These are phyloP conservation scores for Charanyca ferruginea DNA, from an alignment of 2,888 invertebrate species.

Conservation along the genomic window DNA sequence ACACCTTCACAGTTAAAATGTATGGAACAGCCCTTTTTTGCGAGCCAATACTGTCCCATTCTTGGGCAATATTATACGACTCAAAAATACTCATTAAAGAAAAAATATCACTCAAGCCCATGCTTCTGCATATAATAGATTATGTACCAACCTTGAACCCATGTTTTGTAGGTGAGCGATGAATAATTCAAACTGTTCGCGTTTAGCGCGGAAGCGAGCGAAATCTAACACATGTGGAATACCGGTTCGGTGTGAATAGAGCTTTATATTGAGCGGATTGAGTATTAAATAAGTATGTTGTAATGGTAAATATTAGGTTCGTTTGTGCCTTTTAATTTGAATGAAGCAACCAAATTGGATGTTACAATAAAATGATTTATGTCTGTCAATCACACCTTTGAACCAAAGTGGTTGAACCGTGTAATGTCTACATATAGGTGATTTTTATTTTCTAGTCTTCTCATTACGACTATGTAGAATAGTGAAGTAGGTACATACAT, in stretches of 20 bases:
- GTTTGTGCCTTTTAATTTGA: background rate
- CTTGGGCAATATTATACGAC: too few relatives aligned
- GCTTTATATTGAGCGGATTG: conserved; percentile 34
- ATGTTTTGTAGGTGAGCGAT: conserved; percentile 50
- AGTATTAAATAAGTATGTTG: background rate
- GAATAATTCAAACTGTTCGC: conserved; percentile 44
- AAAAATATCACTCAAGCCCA: conserved; percentile 26
- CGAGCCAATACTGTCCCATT: too few relatives aligned
- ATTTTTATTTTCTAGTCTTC: background rate
- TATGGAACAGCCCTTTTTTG: too few relatives aligned
- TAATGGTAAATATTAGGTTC: conserved; percentile 6
- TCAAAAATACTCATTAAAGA: background rate
- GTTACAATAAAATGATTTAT: too few relatives aligned
- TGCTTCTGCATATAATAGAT: conserved; percentile 34
- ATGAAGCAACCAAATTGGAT: background rate
- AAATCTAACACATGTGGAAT: conserved; percentile 10
- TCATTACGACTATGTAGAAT: background rate
- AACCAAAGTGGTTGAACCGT: background rate
- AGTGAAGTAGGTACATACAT: conserved; percentile 8
- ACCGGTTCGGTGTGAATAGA: conserved; percentile 7
- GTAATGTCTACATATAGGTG: background rate
- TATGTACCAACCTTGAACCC: conserved; percentile 48
- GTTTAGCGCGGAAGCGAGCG: conserved; percentile 26
- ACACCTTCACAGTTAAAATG: too few relatives aligned
- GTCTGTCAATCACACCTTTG: too few relatives aligned